Evolutionary conservation across 2,113 vertebrate genomes (phyloP), one percentile per base, ranked within the genome.

Genomic region (Epinephelus fuscoguttatus): DNA sequence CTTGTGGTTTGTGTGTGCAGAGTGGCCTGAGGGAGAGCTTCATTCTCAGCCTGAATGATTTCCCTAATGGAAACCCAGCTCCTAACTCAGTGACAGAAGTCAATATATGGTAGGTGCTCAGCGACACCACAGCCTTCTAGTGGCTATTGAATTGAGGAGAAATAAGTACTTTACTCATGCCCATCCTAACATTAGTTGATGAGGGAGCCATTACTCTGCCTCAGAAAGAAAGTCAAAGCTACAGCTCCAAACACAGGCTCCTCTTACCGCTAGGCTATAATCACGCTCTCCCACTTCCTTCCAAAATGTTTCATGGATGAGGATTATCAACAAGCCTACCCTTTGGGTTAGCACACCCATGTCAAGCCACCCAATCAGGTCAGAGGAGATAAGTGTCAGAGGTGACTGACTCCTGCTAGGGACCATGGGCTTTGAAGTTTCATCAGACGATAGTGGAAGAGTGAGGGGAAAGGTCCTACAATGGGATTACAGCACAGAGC

Each of bases 1-100:
- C 81, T 40, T 77, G 86, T 68, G 80, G 74, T 77, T 49, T 80
- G 27, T 63, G 67, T 69, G 62, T 63, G 52, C 9, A 60, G 53
- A 42, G 33, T 61, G 71, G 64, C 69, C 85, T 67, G 47, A 74
- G 72, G 85, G 80, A 85, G 56, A 75, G 66, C 63, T 79, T 85
- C 49, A 82, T 75, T 85, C 86, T 82, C 81, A 86, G 79, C 78
- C 74, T 86, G 87, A 86, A 68, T 86, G 85, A 89, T 89, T 89
- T 91, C 85, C 79, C 81, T 84, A 81, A 88, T 89, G 85, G 80
- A 88, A 87, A 71, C 50, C 52, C 60, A 62, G 78, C 67, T 85
- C 53, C 17, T 78, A 75, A 80, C 70, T 85, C 79, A 88, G 62
- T 64, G 67, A 81, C 72, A 70, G 27, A 78, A 88, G 84, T 92